Conservation (phyloP, 2,797 vertebrate genomes). For the Hapalemur alaotrensis region DNA sequence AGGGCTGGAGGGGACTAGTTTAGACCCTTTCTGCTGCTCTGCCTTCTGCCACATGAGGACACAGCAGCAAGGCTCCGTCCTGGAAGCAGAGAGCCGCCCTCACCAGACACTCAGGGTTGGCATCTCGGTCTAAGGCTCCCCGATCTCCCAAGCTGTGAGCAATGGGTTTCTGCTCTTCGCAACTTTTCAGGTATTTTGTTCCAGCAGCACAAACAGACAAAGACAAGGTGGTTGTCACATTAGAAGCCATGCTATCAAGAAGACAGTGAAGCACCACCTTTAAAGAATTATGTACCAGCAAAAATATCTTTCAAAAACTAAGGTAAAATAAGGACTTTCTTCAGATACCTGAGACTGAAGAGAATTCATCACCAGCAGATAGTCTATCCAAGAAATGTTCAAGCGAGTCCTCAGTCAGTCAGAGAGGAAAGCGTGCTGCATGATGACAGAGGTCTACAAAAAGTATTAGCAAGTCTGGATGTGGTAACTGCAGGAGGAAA, state of each 20-base stretch:
- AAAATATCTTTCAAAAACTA: background rate
- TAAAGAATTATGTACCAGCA: background rate
- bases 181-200: background rate
- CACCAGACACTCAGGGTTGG: background rate
- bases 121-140: background rate
- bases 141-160: background rate
- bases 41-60: background rate
- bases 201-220: background rate
- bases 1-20: rapidly evolving
- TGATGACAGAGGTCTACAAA: background rate
- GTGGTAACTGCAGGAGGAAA: background rate
- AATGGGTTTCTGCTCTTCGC: background rate
- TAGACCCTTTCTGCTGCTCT: background rate
- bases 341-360: background rate
- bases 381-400: background rate
- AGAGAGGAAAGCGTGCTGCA: background rate
- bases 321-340: background rate
- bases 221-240: background rate
- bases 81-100: background rate
- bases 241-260: background rate
- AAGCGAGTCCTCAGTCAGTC: background rate
- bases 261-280: background rate
- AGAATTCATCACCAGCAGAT: background rate
- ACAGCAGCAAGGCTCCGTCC: too few relatives aligned
- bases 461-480: background rate